These are phyloP conservation scores for Pachypanchax playfairii DNA, from an alignment of 2,113 vertebrate genomes.

Conservation along the genomic window DNA sequence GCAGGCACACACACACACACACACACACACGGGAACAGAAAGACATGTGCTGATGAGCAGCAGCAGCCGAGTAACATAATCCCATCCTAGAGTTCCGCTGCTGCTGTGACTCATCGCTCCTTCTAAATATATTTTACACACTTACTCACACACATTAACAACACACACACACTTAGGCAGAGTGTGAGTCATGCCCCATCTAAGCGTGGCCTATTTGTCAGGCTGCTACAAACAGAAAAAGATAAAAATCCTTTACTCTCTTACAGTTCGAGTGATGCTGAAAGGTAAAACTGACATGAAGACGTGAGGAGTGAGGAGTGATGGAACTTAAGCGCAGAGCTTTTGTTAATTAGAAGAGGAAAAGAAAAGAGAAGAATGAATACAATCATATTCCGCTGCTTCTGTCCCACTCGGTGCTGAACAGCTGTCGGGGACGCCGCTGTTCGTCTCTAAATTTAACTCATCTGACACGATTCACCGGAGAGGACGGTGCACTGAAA, in stretches of 20 bases:
- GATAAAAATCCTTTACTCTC: constrained; percentile 26
- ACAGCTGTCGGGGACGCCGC: constrained; percentile 66
- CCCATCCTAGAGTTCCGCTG: constrained; percentile 57
- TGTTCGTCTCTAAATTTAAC: constrained; percentile 65
- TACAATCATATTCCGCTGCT: constrained; percentile 8
- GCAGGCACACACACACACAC: neutral
- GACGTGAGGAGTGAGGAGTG: neutral
- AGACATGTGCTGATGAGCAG: constrained; percentile 48
- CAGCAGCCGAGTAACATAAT: constrained; percentile 64
- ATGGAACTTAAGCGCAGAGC: neutral
- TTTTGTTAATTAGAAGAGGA: neutral
- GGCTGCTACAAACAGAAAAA: constrained; percentile 52
- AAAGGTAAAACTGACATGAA: neutral
- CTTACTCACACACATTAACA: constrained; percentile 48
- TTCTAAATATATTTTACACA: constrained; percentile 74
- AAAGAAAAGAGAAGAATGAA: neutral
- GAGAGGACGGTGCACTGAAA: neutral
- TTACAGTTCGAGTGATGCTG: neutral
- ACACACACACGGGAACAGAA: constrained; percentile 14
- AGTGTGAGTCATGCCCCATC: constrained; percentile 65
- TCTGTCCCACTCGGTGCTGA: constrained; percentile 30
- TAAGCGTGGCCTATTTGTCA: constrained; percentile 67
- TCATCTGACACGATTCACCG: constrained; percentile 18
- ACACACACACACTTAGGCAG: constrained; percentile 43
- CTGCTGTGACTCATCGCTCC: constrained; percentile 69